Evolutionary conservation across 2,888 invertebrate species (phyloP).

Genomic region (Allacma fusca): DNA sequence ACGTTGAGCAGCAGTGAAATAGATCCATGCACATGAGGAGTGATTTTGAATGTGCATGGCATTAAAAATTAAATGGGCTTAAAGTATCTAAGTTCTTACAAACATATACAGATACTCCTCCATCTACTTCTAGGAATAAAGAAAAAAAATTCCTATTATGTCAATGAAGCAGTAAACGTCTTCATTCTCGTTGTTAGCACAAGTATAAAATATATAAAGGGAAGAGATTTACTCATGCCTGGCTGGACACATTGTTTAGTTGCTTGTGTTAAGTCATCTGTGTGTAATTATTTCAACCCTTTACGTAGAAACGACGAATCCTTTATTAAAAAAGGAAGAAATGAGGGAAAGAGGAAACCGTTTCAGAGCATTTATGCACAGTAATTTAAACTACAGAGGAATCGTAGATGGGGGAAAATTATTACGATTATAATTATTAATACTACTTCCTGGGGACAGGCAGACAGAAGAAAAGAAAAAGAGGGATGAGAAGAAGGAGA

Average conservation of each 20-base stretch:
- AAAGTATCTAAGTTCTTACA: no score
- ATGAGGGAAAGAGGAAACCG: not conserved
- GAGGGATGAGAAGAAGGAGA: not conserved
- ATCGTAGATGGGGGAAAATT: no score
- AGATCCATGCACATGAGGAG: no score
- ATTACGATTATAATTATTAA: no score
- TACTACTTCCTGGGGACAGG: no score
- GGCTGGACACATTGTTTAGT: not conserved
- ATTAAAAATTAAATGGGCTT: no score
- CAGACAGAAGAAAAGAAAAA: not conserved
- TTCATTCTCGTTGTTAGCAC: not conserved
- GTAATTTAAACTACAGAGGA: no score
- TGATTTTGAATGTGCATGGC: no score
- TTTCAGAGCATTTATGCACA: no score
- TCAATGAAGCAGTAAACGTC: not conserved
- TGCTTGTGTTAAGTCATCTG: constrained; percentile 5
- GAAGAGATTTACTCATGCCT: not conserved
- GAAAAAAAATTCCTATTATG: not conserved
- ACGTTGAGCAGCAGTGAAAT: no score
- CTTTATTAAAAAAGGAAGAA: not conserved
- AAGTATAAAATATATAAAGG: not conserved
- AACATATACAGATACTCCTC: no score
- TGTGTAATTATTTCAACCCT: not conserved
- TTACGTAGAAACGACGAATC: not conserved
- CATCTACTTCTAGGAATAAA: no score